Conservation (phyloP, 2,888 invertebrate genomes). For the Epirrita christyi region DNA sequence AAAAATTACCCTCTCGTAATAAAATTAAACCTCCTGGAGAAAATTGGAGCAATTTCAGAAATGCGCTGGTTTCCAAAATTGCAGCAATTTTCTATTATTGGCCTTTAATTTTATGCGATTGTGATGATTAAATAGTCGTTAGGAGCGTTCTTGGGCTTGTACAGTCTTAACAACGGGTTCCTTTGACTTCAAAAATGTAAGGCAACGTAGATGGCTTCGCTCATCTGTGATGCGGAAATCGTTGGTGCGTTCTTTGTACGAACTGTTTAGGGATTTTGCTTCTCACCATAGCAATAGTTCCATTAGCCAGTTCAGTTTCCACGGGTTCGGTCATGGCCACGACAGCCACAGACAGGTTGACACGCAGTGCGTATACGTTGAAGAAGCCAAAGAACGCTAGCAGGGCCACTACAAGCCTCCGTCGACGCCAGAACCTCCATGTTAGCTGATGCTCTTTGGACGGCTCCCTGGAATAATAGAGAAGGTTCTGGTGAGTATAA, state of each 20-base stretch:
- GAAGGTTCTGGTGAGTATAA: not conserved
- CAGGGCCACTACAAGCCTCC: constrained; percentile 90
- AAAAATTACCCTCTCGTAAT: not conserved
- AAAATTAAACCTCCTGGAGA: not conserved
- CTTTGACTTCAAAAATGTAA: too few relatives aligned
- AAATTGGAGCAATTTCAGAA: too few relatives aligned
- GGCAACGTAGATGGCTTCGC: too few relatives aligned
- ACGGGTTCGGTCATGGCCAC: constrained; percentile 95
- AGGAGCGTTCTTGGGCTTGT: too few relatives aligned
- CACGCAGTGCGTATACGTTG: constrained; percentile 92
- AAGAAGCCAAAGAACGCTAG: constrained; percentile 94
- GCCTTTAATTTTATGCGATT: too few relatives aligned
- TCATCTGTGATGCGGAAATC: too few relatives aligned
- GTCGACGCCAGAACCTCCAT: constrained; percentile 90
- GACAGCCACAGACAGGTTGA: constrained; percentile 96
- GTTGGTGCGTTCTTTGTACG: not conserved
- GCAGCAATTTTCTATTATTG: constrained; percentile 10
- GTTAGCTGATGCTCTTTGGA: constrained; percentile 64
- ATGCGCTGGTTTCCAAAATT: not conserved
- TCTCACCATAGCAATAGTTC: constrained; percentile 85
- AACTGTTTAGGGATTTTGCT: not conserved
- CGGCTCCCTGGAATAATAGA: constrained; percentile 44
- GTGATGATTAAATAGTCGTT: too few relatives aligned
- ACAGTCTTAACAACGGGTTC: too few relatives aligned
- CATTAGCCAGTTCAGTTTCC: constrained; percentile 85